phyloP scores from a whole-genome alignment of 2,797 vertebrate genomes.

The Danio aesculapii region DNA sequence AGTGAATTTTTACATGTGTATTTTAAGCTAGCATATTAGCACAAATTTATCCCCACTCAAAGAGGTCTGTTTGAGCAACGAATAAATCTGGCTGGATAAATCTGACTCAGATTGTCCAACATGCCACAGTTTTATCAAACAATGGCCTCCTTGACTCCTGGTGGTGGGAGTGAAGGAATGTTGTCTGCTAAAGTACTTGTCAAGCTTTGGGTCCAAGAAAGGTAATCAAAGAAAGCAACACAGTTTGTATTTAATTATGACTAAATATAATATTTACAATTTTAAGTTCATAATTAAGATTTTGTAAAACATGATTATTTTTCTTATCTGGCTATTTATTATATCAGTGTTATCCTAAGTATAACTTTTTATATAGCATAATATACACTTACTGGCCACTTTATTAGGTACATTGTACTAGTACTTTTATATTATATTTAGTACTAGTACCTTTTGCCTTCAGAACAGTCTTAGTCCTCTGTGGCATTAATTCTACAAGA shows the following conservation, averaged over 20 bases:
- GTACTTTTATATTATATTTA: no score
- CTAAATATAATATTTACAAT: no score
- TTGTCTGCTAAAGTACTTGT: constrained; percentile 11
- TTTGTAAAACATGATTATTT: no score
- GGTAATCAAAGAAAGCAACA: not conserved
- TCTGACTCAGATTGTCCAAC: constrained; percentile 4
- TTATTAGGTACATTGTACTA: no score
- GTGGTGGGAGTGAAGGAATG: constrained; percentile 6
- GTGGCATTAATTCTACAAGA: no score
- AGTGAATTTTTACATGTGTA: constrained; percentile 6
- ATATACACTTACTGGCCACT: no score
- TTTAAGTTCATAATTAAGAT: no score
- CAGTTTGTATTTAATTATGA: not conserved
- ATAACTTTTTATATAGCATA: no score
- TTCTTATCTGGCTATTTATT: no score
- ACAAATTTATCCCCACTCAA: not conserved
- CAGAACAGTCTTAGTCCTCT: no score
- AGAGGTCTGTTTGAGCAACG: not conserved
- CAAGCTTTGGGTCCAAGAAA: not conserved
- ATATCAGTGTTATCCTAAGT: no score
- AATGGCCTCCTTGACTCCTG: constrained; percentile 4
- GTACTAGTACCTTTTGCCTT: no score
- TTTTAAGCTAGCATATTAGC: not conserved
- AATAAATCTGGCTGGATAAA: not conserved
- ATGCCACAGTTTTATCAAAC: constrained; percentile 7